Evolutionary conservation across 2,797 vertebrate species (phyloP), one percentile per base, ranked within the genome.

Genomic region (Sebastes oblongus): DNA sequence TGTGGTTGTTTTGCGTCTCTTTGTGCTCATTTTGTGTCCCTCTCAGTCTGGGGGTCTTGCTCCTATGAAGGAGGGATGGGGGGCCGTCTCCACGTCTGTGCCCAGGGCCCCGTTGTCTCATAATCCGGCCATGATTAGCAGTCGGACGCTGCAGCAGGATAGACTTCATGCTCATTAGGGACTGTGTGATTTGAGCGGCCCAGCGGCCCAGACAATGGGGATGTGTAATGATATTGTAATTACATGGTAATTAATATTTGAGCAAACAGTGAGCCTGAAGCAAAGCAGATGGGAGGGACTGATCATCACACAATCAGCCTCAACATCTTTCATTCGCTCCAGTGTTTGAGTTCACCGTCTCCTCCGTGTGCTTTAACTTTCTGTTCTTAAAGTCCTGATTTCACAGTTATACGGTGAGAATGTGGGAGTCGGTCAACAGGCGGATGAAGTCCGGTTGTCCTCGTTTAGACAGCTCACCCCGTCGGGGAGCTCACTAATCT

Each of bases 221-320:
- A 78, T 71, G 88, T 88, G 90, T 95, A 94, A 94, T 94, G 91
- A 94, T 86, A 91, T 80, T 92, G 87, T 94, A 94, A 95, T 94
- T 93, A 92, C 88, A 94, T 80, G 90, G 90, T 88, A 87, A 91
- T 94, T 93, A 94, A 92, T 93, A 90, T 87, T 46, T 86, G 82
- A 90, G 90, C 88, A 83, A 84, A 83, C 86, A 84, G 70, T 54
- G 54, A 1, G 74, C 81, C 83, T 66, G 74, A 71, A 72, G 83
- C 87, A 83, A 69, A 61, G 79, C 85, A 85, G 92, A 92, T 88
- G 59, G 81, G 79, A 86, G 65, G 60, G n/a, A 27, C 65, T 74
- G 88, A 91, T 88, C 88, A 76, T 84, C 81, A 60, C 65, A 65
- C 82, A 77, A 76, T 93, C 91, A 86, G 64, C 50, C 24, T 3